Conservation (phyloP, 2,113 vertebrate species). For the Tapirus terrestris region DNA sequence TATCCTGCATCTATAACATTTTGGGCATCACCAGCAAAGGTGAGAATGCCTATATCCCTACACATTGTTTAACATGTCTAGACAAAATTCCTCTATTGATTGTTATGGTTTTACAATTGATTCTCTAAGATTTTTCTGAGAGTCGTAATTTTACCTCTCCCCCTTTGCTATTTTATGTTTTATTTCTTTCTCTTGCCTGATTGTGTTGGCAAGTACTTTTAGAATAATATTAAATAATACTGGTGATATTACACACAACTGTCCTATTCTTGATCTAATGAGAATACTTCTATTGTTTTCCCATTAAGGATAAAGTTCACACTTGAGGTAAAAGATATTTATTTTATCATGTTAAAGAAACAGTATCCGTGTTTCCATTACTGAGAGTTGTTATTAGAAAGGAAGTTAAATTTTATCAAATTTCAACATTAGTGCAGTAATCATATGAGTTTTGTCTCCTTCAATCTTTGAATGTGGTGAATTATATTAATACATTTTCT, state of each 20-base stretch:
- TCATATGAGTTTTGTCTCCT: background rate
- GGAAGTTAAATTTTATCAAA: background rate
- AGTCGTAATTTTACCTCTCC: background rate
- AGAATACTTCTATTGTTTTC: background rate
- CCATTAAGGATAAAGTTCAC: background rate
- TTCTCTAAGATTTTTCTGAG: background rate
- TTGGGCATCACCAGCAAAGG: background rate
- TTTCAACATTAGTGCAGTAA: background rate
- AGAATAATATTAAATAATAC: background rate
- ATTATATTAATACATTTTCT: background rate
- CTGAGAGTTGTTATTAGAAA: background rate
- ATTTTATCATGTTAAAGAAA: slow-evolving; percentile 31
- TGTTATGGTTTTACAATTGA: background rate
- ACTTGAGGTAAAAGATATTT: background rate
- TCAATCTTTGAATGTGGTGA: background rate
- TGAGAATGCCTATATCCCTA: background rate
- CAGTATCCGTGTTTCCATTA: background rate
- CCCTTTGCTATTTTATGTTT: background rate
- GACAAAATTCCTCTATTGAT: background rate
- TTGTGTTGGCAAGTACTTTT: slow-evolving; percentile 1
- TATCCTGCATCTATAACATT: background rate
- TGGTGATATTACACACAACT: background rate
- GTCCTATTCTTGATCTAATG: background rate
- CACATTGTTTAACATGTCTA: background rate
- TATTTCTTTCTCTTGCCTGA: background rate